A percentile compares a stretch with the other conserved stretches of the same genome.
phyloP scores from a whole-genome alignment of 2,113 vertebrate genomes.

The Athene noctua region DNA sequence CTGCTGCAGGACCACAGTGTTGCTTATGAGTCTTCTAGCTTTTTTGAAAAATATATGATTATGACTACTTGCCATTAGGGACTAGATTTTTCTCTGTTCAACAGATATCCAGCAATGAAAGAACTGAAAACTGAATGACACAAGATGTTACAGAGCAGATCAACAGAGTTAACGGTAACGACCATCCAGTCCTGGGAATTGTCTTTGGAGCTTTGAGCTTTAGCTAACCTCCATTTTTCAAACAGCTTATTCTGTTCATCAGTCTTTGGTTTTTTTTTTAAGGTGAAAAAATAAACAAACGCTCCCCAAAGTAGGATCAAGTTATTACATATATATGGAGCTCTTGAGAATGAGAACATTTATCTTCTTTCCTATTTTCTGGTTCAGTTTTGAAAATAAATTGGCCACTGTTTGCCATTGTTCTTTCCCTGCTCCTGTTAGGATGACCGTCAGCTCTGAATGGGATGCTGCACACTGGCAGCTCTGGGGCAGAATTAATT shows the following conservation, averaged over 20 bases:
- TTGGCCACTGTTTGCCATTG: no score
- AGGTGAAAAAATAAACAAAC: not conserved
- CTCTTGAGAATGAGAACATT: not conserved
- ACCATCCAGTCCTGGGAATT: not conserved
- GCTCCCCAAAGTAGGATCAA: not conserved
- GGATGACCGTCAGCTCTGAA: not conserved
- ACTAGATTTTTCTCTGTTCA: not conserved
- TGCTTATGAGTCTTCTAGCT: not conserved
- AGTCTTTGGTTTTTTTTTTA: not conserved
- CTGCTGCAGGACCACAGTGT: not conserved
- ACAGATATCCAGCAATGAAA: not conserved
- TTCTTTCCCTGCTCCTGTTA: not conserved
- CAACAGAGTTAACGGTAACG: not conserved
- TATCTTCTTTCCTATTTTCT: not conserved
- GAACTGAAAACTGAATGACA: not conserved
- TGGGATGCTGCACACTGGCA: accelerated
- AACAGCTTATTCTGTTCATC: not conserved
- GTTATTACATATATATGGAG: not conserved
- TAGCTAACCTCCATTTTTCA: not conserved
- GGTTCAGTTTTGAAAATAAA: not conserved
- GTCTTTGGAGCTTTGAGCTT: not conserved
- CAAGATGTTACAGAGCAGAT: not conserved
- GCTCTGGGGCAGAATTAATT: not conserved
- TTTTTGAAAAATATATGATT: not conserved
- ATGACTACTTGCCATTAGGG: not conserved